Conservation (phyloP, 2,797 vertebrate genomes). For the Rhinogobio ventralis region DNA sequence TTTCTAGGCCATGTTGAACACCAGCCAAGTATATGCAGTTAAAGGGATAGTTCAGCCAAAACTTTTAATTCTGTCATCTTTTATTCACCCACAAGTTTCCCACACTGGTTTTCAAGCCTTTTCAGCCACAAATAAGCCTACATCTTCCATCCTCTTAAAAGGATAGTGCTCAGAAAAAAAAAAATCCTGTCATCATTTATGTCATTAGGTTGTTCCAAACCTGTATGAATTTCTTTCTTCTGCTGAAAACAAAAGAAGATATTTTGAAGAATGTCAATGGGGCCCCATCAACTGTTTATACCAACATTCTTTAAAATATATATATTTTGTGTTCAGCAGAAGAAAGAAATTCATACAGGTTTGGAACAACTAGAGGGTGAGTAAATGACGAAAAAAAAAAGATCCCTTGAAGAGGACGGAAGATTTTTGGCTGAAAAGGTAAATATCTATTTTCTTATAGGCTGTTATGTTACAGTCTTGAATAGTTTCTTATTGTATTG, state of each 20-base stretch:
- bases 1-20: slow-evolving; percentile 34
- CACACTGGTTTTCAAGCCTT: no score
- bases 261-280: not conserved
- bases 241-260: not conserved
- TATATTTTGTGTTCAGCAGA: not conserved
- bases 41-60: not conserved
- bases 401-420: not conserved
- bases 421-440: not conserved
- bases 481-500: not conserved
- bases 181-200: no score
- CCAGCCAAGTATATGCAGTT: not conserved
- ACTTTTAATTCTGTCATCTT: not conserved
- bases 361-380: not conserved
- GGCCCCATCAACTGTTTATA: not conserved
- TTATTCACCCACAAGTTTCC: not conserved
- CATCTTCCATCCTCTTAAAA: no score
- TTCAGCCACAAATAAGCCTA: no score
- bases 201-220: not conserved
- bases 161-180: no score
- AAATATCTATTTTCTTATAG: not conserved
- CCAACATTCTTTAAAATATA: not conserved
- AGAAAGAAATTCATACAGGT: not conserved
- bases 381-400: not conserved
- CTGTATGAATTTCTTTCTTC: not conserved
- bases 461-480: not conserved